Conservation (phyloP, 2,888 invertebrate species). For the Tachina grossa region DNA sequence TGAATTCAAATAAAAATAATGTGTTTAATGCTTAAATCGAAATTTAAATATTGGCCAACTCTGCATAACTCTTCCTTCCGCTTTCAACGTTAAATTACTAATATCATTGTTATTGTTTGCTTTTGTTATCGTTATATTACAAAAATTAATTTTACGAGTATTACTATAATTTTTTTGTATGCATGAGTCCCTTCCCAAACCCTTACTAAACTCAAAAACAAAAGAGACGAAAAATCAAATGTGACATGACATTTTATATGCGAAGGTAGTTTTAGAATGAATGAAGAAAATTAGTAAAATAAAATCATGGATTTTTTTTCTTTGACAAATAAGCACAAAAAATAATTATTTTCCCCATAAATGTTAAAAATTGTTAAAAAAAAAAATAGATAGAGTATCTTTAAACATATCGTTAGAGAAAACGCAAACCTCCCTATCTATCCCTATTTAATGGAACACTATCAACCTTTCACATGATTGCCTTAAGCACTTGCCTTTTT, state of each 20-base stretch:
- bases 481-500: no score
- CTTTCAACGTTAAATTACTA: conserved; percentile 16
- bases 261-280: conserved; percentile 30
- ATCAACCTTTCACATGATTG: no score
- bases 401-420: no score
- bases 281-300: neutral
- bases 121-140: conserved; percentile 36
- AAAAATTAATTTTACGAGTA: conserved; percentile 31
- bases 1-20: neutral
- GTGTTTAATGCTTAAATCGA: no score
- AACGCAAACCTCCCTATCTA: no score
- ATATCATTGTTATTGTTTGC: conserved; percentile 31
- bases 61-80: conserved; percentile 16
- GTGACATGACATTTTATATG: conserved; percentile 46
- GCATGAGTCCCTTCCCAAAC: conserved; percentile 33
- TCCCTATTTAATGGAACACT: no score
- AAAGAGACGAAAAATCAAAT: conserved; percentile 14
- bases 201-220: conserved; percentile 37
- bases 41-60: neutral
- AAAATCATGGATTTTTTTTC: neutral
- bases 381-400: no score
- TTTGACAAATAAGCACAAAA: neutral
- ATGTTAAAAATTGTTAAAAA: no score
- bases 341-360: no score
- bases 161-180: conserved; percentile 32